These are phyloP conservation scores for Macropodus opercularis DNA, from an alignment of 2,797 vertebrate genomes.

Conservation along the genomic window DNA sequence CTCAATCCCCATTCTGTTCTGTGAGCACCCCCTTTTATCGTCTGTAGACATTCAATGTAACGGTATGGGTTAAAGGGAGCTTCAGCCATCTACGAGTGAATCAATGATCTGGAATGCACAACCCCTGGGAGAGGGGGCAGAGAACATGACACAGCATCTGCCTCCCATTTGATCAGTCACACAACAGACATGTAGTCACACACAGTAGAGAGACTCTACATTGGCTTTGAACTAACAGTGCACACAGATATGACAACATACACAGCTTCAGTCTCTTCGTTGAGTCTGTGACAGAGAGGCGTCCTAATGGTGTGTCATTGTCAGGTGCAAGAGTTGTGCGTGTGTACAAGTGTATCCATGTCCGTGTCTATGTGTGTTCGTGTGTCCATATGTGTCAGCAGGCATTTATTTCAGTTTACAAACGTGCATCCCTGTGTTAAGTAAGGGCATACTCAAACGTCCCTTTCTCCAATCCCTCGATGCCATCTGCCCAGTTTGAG, in stretches of 20 bases:
- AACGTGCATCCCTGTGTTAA: slow-evolving; percentile 73
- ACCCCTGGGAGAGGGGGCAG: slow-evolving; percentile 39
- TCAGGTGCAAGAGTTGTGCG: slow-evolving; percentile 42
- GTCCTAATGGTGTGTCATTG: slow-evolving; percentile 32
- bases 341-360: slow-evolving; percentile 29
- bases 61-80: slow-evolving; percentile 68
- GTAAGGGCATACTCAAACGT: slow-evolving; percentile 96
- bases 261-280: slow-evolving; percentile 54
- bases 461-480: slow-evolving; percentile 95
- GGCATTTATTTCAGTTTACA: slow-evolving; percentile 32
- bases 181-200: slow-evolving; percentile 51
- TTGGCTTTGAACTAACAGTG: slow-evolving; percentile 50
- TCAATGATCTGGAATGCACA: slow-evolving; percentile 53
- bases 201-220: slow-evolving; percentile 47
- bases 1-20: slow-evolving; percentile 24
- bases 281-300: slow-evolving; percentile 47
- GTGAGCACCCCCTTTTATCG: slow-evolving; percentile 22
- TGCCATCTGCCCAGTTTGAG: slow-evolving; percentile 94
- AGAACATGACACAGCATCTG: slow-evolving; percentile 56
- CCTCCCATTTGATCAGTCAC: slow-evolving; percentile 33
- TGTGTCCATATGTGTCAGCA: slow-evolving; percentile 24
- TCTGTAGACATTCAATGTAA: slow-evolving; percentile 55
- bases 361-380: neutral
- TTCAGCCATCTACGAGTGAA: slow-evolving; percentile 50
- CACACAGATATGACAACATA: slow-evolving; percentile 54